Conservation (phyloP, 2,888 invertebrate species). For the Apoda limacodes region DNA sequence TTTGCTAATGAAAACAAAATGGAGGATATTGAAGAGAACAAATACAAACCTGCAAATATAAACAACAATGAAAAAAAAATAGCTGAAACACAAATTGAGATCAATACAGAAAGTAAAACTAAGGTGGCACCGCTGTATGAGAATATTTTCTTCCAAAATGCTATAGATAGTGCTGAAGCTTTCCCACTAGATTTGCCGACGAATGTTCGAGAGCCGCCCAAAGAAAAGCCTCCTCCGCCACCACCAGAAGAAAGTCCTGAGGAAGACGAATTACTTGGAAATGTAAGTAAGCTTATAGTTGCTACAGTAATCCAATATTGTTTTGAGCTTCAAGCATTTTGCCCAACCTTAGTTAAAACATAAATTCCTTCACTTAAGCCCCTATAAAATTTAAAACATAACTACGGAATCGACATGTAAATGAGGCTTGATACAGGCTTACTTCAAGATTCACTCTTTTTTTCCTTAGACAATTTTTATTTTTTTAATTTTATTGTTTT, state of each 20-base stretch:
- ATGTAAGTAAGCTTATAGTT: conserved; percentile 47
- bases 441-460: too few relatives aligned
- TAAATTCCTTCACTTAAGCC: too few relatives aligned
- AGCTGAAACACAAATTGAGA: conserved; percentile 28
- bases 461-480: too few relatives aligned
- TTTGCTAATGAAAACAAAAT: conserved; percentile 42
- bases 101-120: conserved; percentile 41
- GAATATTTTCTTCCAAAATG: conserved; percentile 66
- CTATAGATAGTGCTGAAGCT: conserved; percentile 33
- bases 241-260: conserved; percentile 68
- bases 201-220: conserved; percentile 79
- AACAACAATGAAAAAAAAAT: conserved; percentile 17
- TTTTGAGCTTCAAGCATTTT: too few relatives aligned
- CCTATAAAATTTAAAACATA: too few relatives aligned
- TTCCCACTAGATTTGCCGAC: conserved; percentile 71
- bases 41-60: conserved; percentile 20
- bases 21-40: conserved; percentile 23
- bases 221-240: conserved; percentile 88
- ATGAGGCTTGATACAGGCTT: too few relatives aligned
- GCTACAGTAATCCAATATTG: too few relatives aligned
- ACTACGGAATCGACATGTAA: too few relatives aligned
- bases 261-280: conserved; percentile 58
- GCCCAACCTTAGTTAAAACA: too few relatives aligned
- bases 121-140: conserved; percentile 70
- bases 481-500: too few relatives aligned